Evolutionary conservation across 2,797 vertebrate genomes (phyloP).

Genomic region (Pseudomugil gertrudae): DNA sequence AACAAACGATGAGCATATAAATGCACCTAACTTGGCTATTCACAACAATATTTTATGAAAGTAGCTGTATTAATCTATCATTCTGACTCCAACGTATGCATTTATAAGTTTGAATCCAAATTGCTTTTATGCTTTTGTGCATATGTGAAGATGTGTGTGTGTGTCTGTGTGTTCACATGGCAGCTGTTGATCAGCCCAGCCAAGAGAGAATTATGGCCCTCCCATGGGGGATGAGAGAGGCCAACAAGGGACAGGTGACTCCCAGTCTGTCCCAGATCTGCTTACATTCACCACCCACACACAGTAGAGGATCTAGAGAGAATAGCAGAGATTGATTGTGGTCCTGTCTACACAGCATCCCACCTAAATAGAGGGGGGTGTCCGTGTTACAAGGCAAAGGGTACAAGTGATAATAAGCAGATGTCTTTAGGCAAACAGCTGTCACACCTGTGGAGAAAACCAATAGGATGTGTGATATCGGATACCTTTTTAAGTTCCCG

Average conservation of each 20-base stretch:
- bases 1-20: neutral
- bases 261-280: slow-evolving; percentile 71
- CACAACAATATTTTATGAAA: neutral
- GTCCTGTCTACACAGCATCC: slow-evolving; percentile 33
- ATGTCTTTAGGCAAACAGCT: slow-evolving; percentile 55
- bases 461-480: slow-evolving; percentile 58
- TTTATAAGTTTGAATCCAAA: slow-evolving; percentile 22
- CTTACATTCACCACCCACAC: slow-evolving; percentile 56
- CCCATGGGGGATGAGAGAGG: slow-evolving; percentile 59
- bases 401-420: slow-evolving; percentile 38
- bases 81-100: slow-evolving; percentile 17
- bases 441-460: slow-evolving; percentile 69
- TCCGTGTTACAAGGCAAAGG: slow-evolving; percentile 44
- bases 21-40: neutral
- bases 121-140: slow-evolving; percentile 10
- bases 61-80: slow-evolving; percentile 1
- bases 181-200: slow-evolving; percentile 75
- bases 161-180: slow-evolving; percentile 24
- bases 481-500: slow-evolving; percentile 54
- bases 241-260: slow-evolving; percentile 79
- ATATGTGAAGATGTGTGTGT: slow-evolving; percentile 9
- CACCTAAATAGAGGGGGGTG: slow-evolving; percentile 49
- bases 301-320: slow-evolving; percentile 1
- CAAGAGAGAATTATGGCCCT: slow-evolving; percentile 70
- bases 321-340: slow-evolving; percentile 49